Conservation (phyloP, 2,113 vertebrate genomes). For the Terrapene triunguis region DNA sequence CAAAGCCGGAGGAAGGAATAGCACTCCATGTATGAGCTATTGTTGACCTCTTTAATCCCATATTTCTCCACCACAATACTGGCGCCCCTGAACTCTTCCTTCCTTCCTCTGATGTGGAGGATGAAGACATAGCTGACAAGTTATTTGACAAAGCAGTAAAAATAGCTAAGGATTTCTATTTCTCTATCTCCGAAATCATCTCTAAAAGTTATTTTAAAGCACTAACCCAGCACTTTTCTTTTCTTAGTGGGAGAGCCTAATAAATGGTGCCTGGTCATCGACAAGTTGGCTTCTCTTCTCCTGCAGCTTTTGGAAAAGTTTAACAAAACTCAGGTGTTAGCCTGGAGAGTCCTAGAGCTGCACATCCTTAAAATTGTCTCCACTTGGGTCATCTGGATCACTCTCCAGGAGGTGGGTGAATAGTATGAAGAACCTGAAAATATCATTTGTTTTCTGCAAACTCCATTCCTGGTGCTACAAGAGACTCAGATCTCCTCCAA, state of each 20-base stretch:
- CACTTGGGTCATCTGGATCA: conserved; percentile 80
- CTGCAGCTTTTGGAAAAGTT: conserved; percentile 72
- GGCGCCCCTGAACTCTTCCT: neutral
- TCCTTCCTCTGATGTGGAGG: neutral
- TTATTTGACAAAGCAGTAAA: neutral
- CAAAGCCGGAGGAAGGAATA: neutral
- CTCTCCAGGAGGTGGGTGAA: conserved; percentile 79
- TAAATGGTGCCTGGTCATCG: conserved; percentile 77
- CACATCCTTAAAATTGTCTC: conserved; percentile 82
- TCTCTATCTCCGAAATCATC: neutral
- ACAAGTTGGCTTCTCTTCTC: conserved; percentile 75
- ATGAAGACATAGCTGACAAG: neutral
- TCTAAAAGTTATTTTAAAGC: neutral
- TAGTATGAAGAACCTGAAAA: neutral
- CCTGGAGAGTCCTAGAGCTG: conserved; percentile 83
- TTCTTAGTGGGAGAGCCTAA: conserved; percentile 31
- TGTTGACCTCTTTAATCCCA: neutral
- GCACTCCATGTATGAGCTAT: neutral
- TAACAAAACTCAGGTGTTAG: conserved; percentile 71
- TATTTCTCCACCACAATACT: neutral
- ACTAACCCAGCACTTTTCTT: neutral
- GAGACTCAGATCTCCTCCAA: neutral
- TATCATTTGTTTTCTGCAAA: neutral
- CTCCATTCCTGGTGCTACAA: neutral
- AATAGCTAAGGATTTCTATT: neutral